phyloP scores from a whole-genome alignment of 2,113 vertebrate genomes.

The Chloroceryle aenea region DNA sequence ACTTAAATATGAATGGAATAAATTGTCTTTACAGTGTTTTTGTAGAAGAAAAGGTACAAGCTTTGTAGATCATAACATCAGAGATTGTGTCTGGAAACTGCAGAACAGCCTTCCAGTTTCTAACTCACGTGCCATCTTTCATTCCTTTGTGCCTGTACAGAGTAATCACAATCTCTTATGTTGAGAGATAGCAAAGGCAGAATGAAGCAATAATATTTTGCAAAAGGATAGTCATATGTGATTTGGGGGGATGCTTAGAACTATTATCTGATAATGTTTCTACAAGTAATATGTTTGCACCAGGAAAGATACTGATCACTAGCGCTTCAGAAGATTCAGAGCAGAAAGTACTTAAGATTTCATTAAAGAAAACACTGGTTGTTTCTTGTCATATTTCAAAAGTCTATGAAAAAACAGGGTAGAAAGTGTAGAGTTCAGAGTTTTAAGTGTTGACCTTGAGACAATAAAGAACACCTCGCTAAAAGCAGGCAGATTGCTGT shows the following conservation, averaged over 20 bases:
- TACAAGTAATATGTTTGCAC: background rate
- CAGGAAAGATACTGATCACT: background rate
- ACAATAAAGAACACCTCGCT: fast-evolving
- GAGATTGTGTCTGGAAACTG: conserved; percentile 45
- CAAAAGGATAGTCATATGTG: background rate
- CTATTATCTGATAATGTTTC: conserved; percentile 35
- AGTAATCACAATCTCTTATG: conserved; percentile 17
- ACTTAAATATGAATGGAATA: conserved; percentile 49
- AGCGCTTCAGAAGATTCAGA: background rate
- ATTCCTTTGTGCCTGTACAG: background rate
- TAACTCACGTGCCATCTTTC: background rate
- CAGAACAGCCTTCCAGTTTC: conserved; percentile 16
- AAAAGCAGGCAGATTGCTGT: background rate
- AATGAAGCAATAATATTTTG: background rate
- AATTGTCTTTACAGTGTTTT: background rate
- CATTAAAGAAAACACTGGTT: background rate
- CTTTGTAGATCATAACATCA: conserved; percentile 53
- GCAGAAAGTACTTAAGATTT: conserved; percentile 15
- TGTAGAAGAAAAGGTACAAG: conserved; percentile 1
- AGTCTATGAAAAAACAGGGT: background rate
- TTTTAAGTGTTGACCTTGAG: background rate
- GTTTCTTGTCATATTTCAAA: background rate
- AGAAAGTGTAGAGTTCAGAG: background rate
- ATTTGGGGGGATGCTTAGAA: background rate
- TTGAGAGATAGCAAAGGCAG: conserved; percentile 9